phyloP scores from a whole-genome alignment of 2,797 vertebrate species.

The Acipenser ruthenus region DNA sequence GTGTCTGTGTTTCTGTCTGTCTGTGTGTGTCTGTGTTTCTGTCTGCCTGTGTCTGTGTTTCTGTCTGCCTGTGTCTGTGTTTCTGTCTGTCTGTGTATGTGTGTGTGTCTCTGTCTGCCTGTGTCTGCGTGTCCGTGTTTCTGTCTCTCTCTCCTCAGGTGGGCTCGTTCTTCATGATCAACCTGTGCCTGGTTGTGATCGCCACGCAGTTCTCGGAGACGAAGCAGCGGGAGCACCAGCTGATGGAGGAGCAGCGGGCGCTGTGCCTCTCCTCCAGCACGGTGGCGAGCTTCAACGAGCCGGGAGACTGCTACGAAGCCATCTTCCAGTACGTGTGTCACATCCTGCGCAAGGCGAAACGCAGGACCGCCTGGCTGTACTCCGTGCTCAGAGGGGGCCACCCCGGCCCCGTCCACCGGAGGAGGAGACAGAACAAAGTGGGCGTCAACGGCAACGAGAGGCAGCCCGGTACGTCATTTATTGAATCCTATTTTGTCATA shows the following conservation, averaged over 20 bases:
- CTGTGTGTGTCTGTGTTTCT: background rate
- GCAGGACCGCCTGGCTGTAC: conserved; percentile 80
- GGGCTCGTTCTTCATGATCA: conserved; percentile 98
- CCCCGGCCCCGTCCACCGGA: conserved; percentile 49
- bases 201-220: conserved; percentile 96
- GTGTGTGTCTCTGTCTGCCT: background rate
- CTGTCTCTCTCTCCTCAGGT: conserved; percentile 56
- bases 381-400: conserved; percentile 69
- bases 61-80: background rate
- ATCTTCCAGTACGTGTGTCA: conserved; percentile 93
- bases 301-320: conserved; percentile 92
- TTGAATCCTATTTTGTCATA: too few species aligned
- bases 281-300: conserved; percentile 80
- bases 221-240: conserved; percentile 90
- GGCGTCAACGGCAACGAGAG: conserved; percentile 34
- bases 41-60: background rate
- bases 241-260: conserved; percentile 92
- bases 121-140: background rate
- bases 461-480: conserved; percentile 19
- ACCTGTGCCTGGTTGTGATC: conserved; percentile 95
- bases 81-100: background rate
- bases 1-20: background rate
- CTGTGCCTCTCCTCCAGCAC: conserved; percentile 85
- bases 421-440: conserved; percentile 32
- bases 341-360: conserved; percentile 85